These are phyloP conservation scores for mouse (Mus musculus) DNA, from an alignment of 2,113 vertebrate genomes.

Conservation along the genomic window DNA sequence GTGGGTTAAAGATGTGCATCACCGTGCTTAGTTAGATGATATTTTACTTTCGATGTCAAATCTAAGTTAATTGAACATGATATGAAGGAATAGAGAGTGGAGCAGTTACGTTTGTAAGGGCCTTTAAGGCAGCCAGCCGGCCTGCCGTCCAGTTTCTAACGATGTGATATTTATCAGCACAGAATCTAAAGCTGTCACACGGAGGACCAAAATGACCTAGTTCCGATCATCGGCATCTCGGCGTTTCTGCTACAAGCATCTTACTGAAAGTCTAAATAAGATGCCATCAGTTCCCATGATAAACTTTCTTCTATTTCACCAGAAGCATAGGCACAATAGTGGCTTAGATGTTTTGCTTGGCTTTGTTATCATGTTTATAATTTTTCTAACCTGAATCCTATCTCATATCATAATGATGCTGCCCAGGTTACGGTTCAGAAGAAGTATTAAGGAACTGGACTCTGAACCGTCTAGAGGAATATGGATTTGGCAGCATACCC, in stretches of 20 bases:
- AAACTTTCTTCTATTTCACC: slow-evolving; percentile 42
- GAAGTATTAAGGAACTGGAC: neutral
- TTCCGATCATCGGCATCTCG: slow-evolving; percentile 17
- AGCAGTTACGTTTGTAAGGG: neutral
- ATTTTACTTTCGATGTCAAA: slow-evolving; percentile 48
- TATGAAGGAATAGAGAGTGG: neutral
- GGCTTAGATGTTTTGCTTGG: neutral
- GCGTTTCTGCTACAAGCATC: neutral
- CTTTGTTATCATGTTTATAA: slow-evolving; percentile 37
- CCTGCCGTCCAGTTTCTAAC: neutral
- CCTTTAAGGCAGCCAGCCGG: neutral
- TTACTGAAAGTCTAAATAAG: slow-evolving; percentile 41
- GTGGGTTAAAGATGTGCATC: neutral
- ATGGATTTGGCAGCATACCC: neutral
- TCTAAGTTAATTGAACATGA: neutral
- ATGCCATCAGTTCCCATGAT: neutral
- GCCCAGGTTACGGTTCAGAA: neutral
- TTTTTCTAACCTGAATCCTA: slow-evolving; percentile 53
- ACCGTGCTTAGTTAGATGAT: neutral
- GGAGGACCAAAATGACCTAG: neutral
- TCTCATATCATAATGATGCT: neutral
- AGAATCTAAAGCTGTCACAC: neutral
- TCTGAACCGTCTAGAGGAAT: slow-evolving; percentile 15
- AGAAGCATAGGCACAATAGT: neutral
- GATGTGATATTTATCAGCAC: neutral